These are phyloP conservation scores for Siderastrea radians DNA, from an alignment of 92 coral and sea anemone genomes.

Conservation along the genomic window DNA sequence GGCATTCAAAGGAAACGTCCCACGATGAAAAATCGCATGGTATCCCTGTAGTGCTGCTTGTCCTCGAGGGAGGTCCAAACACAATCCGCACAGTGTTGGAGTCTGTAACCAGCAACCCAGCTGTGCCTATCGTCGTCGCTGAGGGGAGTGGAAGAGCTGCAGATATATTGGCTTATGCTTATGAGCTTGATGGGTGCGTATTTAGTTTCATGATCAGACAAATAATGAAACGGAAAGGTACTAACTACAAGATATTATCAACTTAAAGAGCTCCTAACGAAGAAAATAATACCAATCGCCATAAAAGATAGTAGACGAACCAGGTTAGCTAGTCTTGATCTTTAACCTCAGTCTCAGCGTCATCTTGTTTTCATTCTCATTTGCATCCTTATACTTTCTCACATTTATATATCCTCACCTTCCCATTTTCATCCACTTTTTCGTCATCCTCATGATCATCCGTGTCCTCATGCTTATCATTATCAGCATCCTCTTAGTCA, in stretches of 20 bases:
- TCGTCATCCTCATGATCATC: too few species aligned
- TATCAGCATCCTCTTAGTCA: too few species aligned
- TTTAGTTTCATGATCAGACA: not conserved
- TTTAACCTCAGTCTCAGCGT: too few species aligned
- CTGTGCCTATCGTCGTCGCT: conserved; percentile 89
- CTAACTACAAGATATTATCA: conserved; percentile 29
- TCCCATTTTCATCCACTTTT: too few species aligned
- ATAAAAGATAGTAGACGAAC: too few species aligned
- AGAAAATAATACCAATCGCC: too few species aligned
- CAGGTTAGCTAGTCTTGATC: too few species aligned
- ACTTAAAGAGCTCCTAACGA: too few species aligned
- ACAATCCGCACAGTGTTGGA: conserved; percentile 83
- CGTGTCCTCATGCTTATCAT: too few species aligned
- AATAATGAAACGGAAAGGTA: conserved; percentile 62
- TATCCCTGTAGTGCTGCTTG: conserved; percentile 86
- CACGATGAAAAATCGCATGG: conserved; percentile 40
- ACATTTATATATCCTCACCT: too few species aligned
- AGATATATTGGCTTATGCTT: conserved; percentile 85
- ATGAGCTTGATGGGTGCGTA: conserved; percentile 76
- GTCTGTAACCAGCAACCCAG: conserved; percentile 47
- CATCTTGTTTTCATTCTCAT: too few species aligned
- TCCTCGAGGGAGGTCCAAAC: conserved; percentile 88
- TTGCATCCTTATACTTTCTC: too few species aligned
- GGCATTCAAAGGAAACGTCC: not conserved
- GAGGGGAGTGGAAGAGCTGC: conserved; percentile 97